Conservation (phyloP, 2,888 invertebrate genomes). For the Morinoia aosen region DNA sequence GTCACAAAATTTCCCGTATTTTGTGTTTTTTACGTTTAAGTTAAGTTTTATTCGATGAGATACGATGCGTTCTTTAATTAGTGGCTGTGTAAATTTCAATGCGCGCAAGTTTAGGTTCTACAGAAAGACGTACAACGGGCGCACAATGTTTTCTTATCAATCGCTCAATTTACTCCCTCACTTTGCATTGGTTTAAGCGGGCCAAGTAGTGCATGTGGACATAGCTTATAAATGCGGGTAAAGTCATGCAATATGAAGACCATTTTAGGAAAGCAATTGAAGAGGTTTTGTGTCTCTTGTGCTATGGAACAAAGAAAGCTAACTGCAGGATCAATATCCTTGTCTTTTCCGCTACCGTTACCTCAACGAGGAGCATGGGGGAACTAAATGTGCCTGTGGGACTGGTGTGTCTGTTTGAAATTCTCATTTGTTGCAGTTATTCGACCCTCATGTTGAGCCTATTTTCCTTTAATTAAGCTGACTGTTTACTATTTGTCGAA, state of each 20-base stretch:
- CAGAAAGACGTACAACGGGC: not conserved
- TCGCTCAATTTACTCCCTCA: not conserved
- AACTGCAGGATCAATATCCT: too few species aligned
- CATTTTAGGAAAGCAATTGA: not conserved
- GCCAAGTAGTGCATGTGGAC: not conserved
- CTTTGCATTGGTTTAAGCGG: not conserved
- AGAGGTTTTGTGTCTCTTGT: not conserved
- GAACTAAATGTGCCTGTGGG: not conserved
- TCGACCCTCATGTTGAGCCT: not conserved
- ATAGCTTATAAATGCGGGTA: not conserved
- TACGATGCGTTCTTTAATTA: not conserved
- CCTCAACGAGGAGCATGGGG: not conserved
- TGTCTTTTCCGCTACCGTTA: not conserved
- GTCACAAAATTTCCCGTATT: conserved; percentile 32
- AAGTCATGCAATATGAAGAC: not conserved
- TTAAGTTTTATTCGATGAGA: conserved; percentile 2
- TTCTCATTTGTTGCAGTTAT: not conserved
- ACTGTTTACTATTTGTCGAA: not conserved
- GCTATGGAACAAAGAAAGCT: not conserved
- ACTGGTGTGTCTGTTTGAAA: not conserved
- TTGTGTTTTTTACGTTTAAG: conserved; percentile 20
- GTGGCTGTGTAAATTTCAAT: not conserved
- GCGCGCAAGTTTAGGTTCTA: not conserved
- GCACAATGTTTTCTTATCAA: not conserved
- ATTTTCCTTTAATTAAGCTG: not conserved